Conservation (phyloP, 1,140 invertebrate species). For the Drosophila bocki region DNA sequence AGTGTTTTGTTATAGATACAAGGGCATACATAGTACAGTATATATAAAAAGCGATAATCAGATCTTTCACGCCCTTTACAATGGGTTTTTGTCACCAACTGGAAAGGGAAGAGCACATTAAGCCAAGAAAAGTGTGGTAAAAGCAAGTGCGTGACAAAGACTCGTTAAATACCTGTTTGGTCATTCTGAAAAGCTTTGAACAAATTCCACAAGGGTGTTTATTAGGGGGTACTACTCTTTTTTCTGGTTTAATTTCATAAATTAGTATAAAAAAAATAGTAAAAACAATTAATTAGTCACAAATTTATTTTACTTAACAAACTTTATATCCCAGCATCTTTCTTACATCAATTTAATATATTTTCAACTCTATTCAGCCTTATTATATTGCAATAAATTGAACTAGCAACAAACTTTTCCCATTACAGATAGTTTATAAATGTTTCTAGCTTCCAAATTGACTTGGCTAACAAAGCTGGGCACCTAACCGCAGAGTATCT, state of each 20-base stretch:
- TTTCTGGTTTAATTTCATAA: background rate
- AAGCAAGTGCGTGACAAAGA: constrained; percentile 52
- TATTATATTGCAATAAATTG: background rate
- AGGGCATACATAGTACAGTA: constrained; percentile 27
- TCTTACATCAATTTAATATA: too few species aligned
- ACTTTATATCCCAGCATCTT: too few species aligned
- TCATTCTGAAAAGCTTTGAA: constrained; percentile 2
- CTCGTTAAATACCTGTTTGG: constrained; percentile 18
- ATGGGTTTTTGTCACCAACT: constrained; percentile 24
- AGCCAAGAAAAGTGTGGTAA: constrained; percentile 19
- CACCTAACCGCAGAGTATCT: constrained; percentile 19
- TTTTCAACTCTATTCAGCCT: too few species aligned
- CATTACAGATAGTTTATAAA: constrained; percentile 3
- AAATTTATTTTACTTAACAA: too few species aligned
- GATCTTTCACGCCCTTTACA: constrained; percentile 39
- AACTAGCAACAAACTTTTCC: background rate
- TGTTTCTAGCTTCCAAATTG: constrained; percentile 1
- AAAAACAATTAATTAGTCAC: too few species aligned
- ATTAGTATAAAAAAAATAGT: too few species aligned
- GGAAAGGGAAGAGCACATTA: background rate
- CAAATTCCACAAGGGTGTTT: constrained; percentile 3
- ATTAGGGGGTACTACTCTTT: background rate
- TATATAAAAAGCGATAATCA: constrained; percentile 28
- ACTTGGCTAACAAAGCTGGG: constrained; percentile 8
- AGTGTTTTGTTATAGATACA: constrained; percentile 31